Evolutionary conservation across 2,888 invertebrate genomes (phyloP), one percentile per base, ranked within the genome.

Genomic region (Allophyes oxyacanthae): DNA sequence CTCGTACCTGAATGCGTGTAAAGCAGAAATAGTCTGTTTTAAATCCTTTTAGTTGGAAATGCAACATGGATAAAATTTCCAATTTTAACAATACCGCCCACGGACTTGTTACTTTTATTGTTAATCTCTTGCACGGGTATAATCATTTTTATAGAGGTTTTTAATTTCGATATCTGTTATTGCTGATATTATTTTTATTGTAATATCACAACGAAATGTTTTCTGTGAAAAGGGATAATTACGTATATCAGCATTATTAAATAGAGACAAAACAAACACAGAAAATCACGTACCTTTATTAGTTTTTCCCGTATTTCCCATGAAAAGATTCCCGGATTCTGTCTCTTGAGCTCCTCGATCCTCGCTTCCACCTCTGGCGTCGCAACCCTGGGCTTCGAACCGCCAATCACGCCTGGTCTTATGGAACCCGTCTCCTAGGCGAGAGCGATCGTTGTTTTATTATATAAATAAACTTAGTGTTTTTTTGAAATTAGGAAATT

Each of bases 221-320:
- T 28, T 28, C 2, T 28, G 28, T 4, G 5, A 8, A 28, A 28
- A 28, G 20, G 20, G 4, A 28, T 28, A 28, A 28, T 1, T 28
- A 6, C 28, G 28, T n/a, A n/a, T n/a, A n/a, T 28, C 7, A 6
- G 28, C 25, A 5, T 8, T 8, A 28, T 8, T 1, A 6, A 28
- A 6, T 6, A 8, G 2, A 28, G 28, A 8, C 6, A 25, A 6
- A 36, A 9, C 5, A 37, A 0, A 0, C 8, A 7, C 0, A 4
- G 28, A 15, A 30, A 34, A n/a, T 6, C 1, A 32, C 95, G 58
- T 84, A 93, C 98, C 95, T 98, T 97, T 75, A 98, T 97, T 57
- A 98, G 94, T 84, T 97, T 96, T 84, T 99, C 99, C 42, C 99
- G 95, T 79, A 99, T 98, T 90, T 99, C 99, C 97, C 98, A 98